Percentiles rank a stretch among this genome's conserved stretches.
These are phyloP conservation scores for Mixornis gularis DNA, from an alignment of 2,113 vertebrate species.

Conservation along the genomic window DNA sequence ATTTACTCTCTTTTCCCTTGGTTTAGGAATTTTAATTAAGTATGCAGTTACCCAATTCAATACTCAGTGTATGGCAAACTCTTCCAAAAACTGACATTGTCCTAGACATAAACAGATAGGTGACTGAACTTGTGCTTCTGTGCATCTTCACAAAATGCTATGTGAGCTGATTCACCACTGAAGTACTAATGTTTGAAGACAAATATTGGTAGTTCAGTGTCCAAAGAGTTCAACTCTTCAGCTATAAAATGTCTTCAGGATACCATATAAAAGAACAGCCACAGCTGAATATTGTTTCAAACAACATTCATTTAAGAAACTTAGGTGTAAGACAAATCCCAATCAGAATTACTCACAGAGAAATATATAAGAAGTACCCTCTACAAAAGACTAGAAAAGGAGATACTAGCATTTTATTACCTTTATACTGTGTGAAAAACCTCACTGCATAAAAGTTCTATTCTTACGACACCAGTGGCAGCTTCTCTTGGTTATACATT, in stretches of 20 bases:
- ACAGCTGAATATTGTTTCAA: background rate
- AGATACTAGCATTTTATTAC: background rate
- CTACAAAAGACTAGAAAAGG: background rate
- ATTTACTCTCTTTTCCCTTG: background rate
- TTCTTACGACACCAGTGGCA: background rate
- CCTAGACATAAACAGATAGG: background rate
- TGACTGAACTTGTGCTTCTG: background rate
- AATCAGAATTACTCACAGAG: background rate
- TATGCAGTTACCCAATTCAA: background rate
- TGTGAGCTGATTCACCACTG: background rate
- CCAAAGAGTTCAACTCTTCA: background rate
- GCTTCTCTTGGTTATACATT: background rate
- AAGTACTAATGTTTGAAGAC: background rate
- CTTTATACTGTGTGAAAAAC: background rate
- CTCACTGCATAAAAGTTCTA: background rate
- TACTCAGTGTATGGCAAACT: rapidly evolving
- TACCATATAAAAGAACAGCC: background rate
- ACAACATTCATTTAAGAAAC: background rate
- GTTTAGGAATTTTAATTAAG: background rate
- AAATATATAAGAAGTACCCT: rapidly evolving
- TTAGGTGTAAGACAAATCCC: background rate
- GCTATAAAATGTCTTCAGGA: background rate
- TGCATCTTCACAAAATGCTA: background rate
- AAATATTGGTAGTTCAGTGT: background rate
- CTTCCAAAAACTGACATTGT: background rate